Evolutionary conservation across 2,888 invertebrate species (phyloP).

Genomic region (Trachelus stipa): DNA sequence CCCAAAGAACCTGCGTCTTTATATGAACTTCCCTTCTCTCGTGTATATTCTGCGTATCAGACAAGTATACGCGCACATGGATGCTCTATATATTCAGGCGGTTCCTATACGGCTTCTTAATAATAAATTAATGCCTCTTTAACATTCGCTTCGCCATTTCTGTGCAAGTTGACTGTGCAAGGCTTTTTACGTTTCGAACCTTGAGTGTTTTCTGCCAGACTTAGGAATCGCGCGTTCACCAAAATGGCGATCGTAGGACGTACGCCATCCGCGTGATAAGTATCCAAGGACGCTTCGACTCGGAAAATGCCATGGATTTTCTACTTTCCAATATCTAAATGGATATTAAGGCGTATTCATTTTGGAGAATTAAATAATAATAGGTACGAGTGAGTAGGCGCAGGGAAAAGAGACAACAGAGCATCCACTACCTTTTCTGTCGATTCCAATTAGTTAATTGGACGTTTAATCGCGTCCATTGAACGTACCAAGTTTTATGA

Average conservation of each 20-base stretch:
- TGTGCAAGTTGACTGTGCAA: neutral
- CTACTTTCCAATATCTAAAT: neutral
- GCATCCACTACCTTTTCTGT: constrained; percentile 11
- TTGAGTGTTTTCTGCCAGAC: neutral
- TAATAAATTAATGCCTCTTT: neutral
- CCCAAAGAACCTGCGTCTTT: constrained; percentile 42
- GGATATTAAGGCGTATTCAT: neutral
- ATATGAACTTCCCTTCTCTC: constrained; percentile 51
- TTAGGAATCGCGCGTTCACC: neutral
- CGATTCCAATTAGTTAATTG: constrained; percentile 32
- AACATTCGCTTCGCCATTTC: neutral
- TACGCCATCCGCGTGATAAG: neutral
- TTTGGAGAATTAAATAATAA: neutral
- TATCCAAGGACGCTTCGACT: neutral
- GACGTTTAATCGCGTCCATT: constrained; percentile 28
- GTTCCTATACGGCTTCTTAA: neutral
- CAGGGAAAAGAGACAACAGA: neutral
- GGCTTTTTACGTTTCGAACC: neutral
- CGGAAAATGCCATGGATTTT: neutral
- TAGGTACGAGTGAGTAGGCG: neutral
- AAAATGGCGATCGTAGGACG: neutral
- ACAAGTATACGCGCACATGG: constrained; percentile 34
- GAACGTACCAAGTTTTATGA: constrained; percentile 37
- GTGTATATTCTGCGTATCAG: constrained; percentile 16
- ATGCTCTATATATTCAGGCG: constrained; percentile 39